These are phyloP conservation scores for Leptogaster cylindrica DNA, from an alignment of 2,888 invertebrate species.

Conservation along the genomic window DNA sequence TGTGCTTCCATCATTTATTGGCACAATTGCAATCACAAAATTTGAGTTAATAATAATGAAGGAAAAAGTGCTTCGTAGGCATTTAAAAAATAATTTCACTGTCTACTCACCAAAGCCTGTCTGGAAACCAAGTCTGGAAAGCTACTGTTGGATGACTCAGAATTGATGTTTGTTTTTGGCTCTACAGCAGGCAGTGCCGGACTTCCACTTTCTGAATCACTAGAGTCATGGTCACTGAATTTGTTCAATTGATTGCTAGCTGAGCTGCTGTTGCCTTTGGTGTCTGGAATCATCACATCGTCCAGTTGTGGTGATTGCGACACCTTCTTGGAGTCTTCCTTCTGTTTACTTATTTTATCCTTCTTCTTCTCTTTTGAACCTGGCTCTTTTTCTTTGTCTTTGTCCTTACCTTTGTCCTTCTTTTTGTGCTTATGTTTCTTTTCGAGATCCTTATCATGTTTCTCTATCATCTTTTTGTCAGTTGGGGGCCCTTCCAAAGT, in stretches of 20 bases:
- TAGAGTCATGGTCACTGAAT: slow-evolving; percentile 56
- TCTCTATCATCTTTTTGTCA: slow-evolving; percentile 53
- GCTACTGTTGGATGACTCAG: slow-evolving; percentile 60
- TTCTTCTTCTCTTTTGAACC: slow-evolving; percentile 52
- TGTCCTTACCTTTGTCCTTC: slow-evolving; percentile 72
- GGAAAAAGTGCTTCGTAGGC: too few relatives aligned
- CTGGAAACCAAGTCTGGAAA: slow-evolving; percentile 59
- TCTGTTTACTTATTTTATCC: slow-evolving; percentile 51
- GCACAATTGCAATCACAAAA: too few relatives aligned
- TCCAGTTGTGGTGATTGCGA: neutral
- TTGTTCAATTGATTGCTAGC: slow-evolving; percentile 52
- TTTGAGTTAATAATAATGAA: too few relatives aligned
- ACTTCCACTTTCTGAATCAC: slow-evolving; percentile 54
- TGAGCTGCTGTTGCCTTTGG: slow-evolving; percentile 41
- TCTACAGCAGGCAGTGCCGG: slow-evolving; percentile 38
- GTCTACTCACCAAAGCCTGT: too few relatives aligned
- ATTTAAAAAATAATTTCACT: too few relatives aligned
- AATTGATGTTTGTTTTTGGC: slow-evolving; percentile 45
- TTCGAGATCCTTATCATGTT: slow-evolving; percentile 65
- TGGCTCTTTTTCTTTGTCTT: slow-evolving; percentile 68
- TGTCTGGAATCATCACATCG: neutral
- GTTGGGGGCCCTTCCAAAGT: slow-evolving; percentile 50
- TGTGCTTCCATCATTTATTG: too few relatives aligned
- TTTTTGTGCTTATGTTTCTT: slow-evolving; percentile 70
- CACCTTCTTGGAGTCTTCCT: slow-evolving; percentile 21